phyloP scores from a whole-genome alignment of 2,888 invertebrate species.

The Microctonus brassicae region DNA sequence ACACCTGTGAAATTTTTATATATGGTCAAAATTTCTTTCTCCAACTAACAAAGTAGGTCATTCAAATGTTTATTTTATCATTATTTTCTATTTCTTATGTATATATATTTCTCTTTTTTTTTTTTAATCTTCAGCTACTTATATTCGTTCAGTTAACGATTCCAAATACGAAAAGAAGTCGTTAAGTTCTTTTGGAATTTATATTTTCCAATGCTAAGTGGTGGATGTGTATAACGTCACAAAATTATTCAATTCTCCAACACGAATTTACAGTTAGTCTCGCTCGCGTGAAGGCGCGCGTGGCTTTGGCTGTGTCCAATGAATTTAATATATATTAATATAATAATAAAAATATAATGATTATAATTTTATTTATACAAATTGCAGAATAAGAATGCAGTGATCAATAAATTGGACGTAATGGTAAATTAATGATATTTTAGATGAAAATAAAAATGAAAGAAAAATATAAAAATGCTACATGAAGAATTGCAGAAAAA shows the following conservation, averaged over 20 bases:
- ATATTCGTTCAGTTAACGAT: neutral
- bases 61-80: neutral
- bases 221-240: neutral
- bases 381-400: neutral
- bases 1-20: neutral
- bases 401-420: neutral
- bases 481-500: neutral
- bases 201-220: conserved; percentile 6
- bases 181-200: conserved; percentile 22
- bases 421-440: neutral
- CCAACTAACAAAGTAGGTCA: neutral
- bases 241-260: conserved; percentile 30
- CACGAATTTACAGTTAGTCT: conserved; percentile 36
- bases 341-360: no score
- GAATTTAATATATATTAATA: neutral
- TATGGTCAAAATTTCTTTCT: neutral
- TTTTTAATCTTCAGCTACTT: neutral
- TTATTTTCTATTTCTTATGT: neutral
- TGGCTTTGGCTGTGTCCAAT: neutral
- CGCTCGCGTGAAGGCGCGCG: neutral
- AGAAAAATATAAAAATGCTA: no score
- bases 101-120: neutral
- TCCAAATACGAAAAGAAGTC: neutral
- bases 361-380: no score
- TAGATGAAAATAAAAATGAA: neutral